phyloP scores from a whole-genome alignment of 2,797 vertebrate species.

The Acanthornis magna region DNA sequence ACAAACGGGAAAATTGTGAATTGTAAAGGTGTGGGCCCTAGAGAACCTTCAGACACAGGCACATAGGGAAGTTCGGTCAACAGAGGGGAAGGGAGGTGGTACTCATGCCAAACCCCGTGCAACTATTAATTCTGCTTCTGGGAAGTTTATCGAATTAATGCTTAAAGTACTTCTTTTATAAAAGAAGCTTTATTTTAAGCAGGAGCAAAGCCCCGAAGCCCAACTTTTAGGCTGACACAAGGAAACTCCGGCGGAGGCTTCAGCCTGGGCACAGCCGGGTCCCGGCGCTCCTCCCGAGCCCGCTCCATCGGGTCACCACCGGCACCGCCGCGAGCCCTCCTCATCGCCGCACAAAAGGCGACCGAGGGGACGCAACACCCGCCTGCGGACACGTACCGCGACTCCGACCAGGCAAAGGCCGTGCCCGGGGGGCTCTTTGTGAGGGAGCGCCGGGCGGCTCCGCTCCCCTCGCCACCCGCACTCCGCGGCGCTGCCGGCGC shows the following conservation, averaged over 20 bases:
- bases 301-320: fast-evolving
- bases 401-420: not conserved
- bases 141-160: not conserved
- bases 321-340: not conserved
- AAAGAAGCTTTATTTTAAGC: not conserved
- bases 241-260: not conserved
- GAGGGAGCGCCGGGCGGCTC: not conserved
- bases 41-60: too few species aligned
- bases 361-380: not conserved
- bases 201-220: not conserved
- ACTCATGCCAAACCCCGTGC: fast-evolving
- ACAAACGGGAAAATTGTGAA: not conserved
- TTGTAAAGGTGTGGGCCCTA: fast-evolving
- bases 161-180: not conserved
- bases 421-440: not conserved
- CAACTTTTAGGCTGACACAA: not conserved
- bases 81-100: fast-evolving
- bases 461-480: not conserved
- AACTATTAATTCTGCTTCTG: too few species aligned
- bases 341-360: not conserved
- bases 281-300: not conserved
- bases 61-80: fast-evolving
- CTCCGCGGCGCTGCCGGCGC: not conserved
- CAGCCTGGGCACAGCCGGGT: not conserved
- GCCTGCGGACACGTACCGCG: too few species aligned